Base-by-base conservation (phyloP, 2,888 invertebrate genomes). In the Limnephilus rhombicus region DNA sequence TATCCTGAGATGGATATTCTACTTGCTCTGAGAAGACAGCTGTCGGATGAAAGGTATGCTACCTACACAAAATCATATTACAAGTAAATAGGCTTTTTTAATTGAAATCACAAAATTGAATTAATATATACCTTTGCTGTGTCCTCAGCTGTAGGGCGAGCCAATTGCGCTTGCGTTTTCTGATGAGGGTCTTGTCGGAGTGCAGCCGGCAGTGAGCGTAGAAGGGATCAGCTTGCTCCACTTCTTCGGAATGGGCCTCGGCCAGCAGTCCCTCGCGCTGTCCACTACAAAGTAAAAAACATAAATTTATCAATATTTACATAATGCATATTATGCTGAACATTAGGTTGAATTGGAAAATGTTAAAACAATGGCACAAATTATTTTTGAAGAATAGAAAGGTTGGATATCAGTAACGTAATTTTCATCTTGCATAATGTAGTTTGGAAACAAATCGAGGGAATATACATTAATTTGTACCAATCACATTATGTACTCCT, bases 181-280 rank as follows among this genome's bases (percentile, higher is more conserved):
- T 98, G 81, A 98, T 98, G 92, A 98, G 96, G 7, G 98, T 97
- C 95, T 99, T 99, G 94, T 99, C 99, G 0, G 99, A 99, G 95
- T 99, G 99, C 87, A 99, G 96, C 95, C 98, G 98, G 95, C 99
- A 99, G 95, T 99, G 99, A 0, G 99, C 99, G 95, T 99, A 99
- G 95, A 99, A 99, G 0, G 99, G 99, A 96, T 99, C 99, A 0
- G 99, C 99, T 94, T 98, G 98, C 94, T 98, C 98, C 0, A 97
- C 98, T 95, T 98, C 98, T 94, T 98, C 98, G 0, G 98, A 98
- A 95, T 98, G 98, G 0, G 99, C 98, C 95, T 99, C 99, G 0
- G 99, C 99, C 88, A 99, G 95, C 90, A 99, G 96, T 0, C 99
- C 99, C 94, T 99, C 98, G 68, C 98, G 97, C 95, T 99, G 99